phyloP scores from a whole-genome alignment of 2,113 vertebrate species.

The Dascyllus trimaculatus region DNA sequence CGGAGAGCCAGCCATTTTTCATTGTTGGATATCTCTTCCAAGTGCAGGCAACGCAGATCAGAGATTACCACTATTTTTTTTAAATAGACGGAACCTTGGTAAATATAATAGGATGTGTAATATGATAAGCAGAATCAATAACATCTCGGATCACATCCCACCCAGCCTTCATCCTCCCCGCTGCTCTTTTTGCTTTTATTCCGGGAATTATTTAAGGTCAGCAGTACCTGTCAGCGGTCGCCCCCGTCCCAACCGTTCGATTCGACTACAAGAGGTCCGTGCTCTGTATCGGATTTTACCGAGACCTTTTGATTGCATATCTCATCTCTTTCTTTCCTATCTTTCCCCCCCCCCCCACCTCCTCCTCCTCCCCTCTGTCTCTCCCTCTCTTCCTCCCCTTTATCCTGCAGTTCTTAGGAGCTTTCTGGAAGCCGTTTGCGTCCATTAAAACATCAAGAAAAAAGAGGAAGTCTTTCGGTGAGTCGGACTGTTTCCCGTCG shows the following conservation, averaged over 20 bases:
- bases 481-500: constrained; percentile 71
- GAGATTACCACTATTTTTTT: not conserved
- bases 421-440: constrained; percentile 72
- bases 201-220: constrained; percentile 72
- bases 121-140: constrained; percentile 73
- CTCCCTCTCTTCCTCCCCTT: not conserved
- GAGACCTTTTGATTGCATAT: constrained; percentile 72
- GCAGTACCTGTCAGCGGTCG: constrained; percentile 59
- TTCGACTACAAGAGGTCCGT: constrained; percentile 67
- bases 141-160: constrained; percentile 32
- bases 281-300: constrained; percentile 72
- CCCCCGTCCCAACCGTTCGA: constrained; percentile 60
- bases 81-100: not conserved
- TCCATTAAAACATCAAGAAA: constrained; percentile 75
- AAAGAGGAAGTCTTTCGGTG: constrained; percentile 82
- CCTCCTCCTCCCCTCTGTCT: not conserved
- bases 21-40: too few relatives aligned
- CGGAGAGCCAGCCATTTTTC: not conserved
- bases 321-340: constrained; percentile 36
- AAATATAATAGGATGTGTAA: constrained; percentile 63
- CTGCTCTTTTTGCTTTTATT: constrained; percentile 56
- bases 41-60: too few relatives aligned
- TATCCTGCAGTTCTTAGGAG: constrained; percentile 75
- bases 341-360: not conserved
- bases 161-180: constrained; percentile 23